Conservation (phyloP, 2,888 invertebrate species). For the Orgyia antiqua region DNA sequence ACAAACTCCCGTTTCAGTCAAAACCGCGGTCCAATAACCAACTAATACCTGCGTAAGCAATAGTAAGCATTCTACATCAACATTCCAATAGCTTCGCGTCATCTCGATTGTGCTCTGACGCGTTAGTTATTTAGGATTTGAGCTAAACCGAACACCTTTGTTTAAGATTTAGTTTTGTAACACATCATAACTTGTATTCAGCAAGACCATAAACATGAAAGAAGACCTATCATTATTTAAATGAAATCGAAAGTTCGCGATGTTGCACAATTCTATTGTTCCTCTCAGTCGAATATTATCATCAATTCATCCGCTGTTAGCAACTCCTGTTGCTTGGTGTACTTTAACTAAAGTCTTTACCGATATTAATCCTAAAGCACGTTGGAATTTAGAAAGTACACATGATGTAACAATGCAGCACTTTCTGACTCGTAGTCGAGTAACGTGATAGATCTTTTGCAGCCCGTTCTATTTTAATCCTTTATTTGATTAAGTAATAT, state of each 20-base stretch:
- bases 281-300: conserved; percentile 28
- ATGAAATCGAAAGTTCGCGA: conserved; percentile 52
- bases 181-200: conserved; percentile 30
- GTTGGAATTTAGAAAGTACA: conserved; percentile 58
- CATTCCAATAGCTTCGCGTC: conserved; percentile 66
- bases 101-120: conserved; percentile 54
- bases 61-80: conserved; percentile 60
- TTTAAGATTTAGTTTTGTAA: conserved; percentile 37
- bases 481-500: no score
- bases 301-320: conserved; percentile 44
- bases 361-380: conserved; percentile 58
- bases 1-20: conserved; percentile 39
- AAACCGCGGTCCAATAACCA: conserved; percentile 44
- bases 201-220: conserved; percentile 41
- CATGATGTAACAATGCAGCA: conserved; percentile 60
- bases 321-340: conserved; percentile 38
- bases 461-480: no score
- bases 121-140: conserved; percentile 47
- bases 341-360: conserved; percentile 59
- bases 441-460: conserved; percentile 53
- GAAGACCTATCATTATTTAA: conserved; percentile 38
- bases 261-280: conserved; percentile 63
- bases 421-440: conserved; percentile 29
- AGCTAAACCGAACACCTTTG: conserved; percentile 39
- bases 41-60: conserved; percentile 39